These are phyloP conservation scores for Reticulitermes speratus DNA, from an alignment of 1,140 invertebrate species.

Conservation along the genomic window DNA sequence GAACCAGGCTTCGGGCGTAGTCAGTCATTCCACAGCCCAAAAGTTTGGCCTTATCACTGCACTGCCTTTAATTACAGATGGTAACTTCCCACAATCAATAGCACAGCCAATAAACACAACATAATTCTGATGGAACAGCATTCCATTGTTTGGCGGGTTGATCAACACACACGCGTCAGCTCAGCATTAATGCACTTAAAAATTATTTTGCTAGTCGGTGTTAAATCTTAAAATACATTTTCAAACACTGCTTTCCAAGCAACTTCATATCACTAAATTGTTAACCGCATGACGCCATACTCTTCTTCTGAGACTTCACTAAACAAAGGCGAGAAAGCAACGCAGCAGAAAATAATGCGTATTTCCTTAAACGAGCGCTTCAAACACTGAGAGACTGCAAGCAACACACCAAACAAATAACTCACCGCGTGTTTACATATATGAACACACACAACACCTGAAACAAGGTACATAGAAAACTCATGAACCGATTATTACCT, in stretches of 20 bases:
- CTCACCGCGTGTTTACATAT: slow-evolving; percentile 20
- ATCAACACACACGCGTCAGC: slow-evolving; percentile 14
- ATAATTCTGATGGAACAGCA: background rate
- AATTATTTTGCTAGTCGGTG: background rate
- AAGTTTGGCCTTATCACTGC: background rate
- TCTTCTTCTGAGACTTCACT: background rate
- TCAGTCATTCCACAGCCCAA: slow-evolving; percentile 9
- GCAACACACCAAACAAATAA: slow-evolving; percentile 24
- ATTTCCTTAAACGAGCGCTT: slow-evolving; percentile 21
- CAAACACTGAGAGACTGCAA: slow-evolving; percentile 23
- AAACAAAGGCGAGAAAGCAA: slow-evolving; percentile 4
- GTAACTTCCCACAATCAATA: background rate
- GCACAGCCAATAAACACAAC: slow-evolving; percentile 9
- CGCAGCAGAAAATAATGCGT: slow-evolving; percentile 9
- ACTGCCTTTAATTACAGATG: background rate
- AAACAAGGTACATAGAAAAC: slow-evolving; percentile 23
- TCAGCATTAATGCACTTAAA: background rate
- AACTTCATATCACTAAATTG: background rate
- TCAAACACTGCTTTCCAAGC: slow-evolving; percentile 15
- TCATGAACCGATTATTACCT: background rate
- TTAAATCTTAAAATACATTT: background rate
- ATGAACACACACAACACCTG: slow-evolving; percentile 16
- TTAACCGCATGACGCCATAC: background rate
- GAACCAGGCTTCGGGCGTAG: background rate
- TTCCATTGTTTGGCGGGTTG: background rate